A percentile compares a stretch with the other conserved stretches of the same genome.
phyloP scores from a whole-genome alignment of 2,888 invertebrate species.

The Bombylius major region DNA sequence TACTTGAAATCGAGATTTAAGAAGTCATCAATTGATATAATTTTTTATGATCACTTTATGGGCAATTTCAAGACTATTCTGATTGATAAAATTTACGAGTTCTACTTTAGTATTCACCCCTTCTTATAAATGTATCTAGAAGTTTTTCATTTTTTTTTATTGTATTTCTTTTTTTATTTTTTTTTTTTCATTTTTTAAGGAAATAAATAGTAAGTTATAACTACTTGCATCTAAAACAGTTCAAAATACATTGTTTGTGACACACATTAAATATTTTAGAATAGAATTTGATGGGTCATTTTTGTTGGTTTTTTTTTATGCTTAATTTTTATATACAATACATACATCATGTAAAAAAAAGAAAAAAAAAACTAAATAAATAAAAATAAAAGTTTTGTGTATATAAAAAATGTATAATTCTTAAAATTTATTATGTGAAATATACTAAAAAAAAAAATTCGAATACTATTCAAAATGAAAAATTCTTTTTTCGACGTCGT shows the following conservation, averaged over 20 bases:
- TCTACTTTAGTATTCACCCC: slow-evolving; percentile 7
- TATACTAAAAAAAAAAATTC: no score
- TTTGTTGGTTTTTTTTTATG: background rate
- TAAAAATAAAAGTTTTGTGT: no score
- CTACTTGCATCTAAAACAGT: no score
- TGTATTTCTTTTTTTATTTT: slow-evolving; percentile 1
- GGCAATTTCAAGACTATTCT: slow-evolving; percentile 1
- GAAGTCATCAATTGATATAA: no score
- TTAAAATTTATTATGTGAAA: no score
- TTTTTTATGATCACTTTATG: background rate
- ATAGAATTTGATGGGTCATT: slow-evolving; percentile 1
- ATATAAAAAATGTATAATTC: no score
- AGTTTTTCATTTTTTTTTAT: background rate
- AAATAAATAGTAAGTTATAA: background rate
- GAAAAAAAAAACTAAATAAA: no score
- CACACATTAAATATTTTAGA: no score
- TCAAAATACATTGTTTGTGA: no score
- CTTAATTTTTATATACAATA: background rate
- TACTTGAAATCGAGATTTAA: no score
- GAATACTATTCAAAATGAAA: background rate
- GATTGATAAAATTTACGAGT: slow-evolving; percentile 6
- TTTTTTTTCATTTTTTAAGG: background rate
- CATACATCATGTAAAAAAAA: no score
- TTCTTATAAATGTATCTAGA: background rate
- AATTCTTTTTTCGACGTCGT: background rate